phyloP scores from a whole-genome alignment of 2,797 vertebrate species.

The Muscicapa striata region DNA sequence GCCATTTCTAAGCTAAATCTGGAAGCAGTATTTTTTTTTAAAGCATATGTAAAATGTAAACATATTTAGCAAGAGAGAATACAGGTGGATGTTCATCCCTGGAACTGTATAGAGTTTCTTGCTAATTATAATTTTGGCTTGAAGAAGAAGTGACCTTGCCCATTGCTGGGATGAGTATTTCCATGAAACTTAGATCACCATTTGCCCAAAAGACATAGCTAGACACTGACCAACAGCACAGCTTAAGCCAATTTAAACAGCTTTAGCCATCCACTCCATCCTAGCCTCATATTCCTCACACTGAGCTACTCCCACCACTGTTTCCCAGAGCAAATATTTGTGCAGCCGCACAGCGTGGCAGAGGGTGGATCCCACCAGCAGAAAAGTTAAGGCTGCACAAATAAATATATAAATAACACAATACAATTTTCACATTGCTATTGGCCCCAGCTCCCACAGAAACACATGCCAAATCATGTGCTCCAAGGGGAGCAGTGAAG shows the following conservation, averaged over 20 bases:
- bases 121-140: constrained; percentile 7
- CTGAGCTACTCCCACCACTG: neutral
- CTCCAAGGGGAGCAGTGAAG: neutral
- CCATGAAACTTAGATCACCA: neutral
- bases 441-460: neutral
- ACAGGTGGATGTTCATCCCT: constrained; percentile 24
- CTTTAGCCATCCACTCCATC: neutral
- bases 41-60: constrained; percentile 22
- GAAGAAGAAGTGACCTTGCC: neutral
- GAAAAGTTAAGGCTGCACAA: constrained; percentile 11
- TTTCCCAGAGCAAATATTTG: constrained; percentile 49
- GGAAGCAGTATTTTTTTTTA: neutral
- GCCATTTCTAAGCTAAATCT: neutral
- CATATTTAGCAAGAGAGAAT: neutral
- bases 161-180: neutral
- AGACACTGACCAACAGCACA: constrained; percentile 40
- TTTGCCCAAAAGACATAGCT: constrained; percentile 48
- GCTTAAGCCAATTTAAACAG: constrained; percentile 49
- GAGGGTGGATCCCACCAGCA: neutral
- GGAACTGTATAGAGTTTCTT: neutral
- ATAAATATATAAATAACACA: constrained; percentile 47
- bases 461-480: neutral
- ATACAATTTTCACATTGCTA: neutral
- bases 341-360: neutral
- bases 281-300: neutral